Base-by-base conservation (phyloP, 2,797 vertebrate species). In the Siniperca scherzeri region DNA sequence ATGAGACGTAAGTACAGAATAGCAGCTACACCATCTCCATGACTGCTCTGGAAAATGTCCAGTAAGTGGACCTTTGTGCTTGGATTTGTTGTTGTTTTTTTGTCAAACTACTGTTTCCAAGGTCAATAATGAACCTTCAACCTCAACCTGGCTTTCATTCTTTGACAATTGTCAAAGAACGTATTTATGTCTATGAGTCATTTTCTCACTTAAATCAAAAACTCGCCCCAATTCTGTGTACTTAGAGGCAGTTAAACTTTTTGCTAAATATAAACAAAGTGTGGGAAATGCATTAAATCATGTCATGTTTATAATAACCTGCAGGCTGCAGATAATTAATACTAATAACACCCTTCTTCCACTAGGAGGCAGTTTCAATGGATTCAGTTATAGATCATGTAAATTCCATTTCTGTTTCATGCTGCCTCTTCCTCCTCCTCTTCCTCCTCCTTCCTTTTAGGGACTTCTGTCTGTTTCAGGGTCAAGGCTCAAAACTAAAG, bases 331-430 rank as follows among this genome's bases (percentile, higher is more conserved):
- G 11, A 73, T 77, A 17, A 75, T 76, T 65, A 38, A 70, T 3
- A 67, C 19, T 53, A 78, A 74, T 77, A 57, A 72, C 56, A n/a
- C 5, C n/a, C 33, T 48, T 78, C 25, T 48, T 44, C 74, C 87
- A 87, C 83, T 70, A 55, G 86, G 79, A 85, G 81, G 68, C 76
- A 66, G 16, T 50, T 88, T 86, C 70, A 66, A 56, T 79, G 78
- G 70, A 76, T 70, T 78, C 42, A 25, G 67, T 81, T 81, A 70
- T 55, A 82, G 80, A 86, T 82, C 17, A 82, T 30, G 7, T 68
- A 52, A 85, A 89, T 88, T 81, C 88, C 77, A 73, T 65, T 82
- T 85, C 40, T 65, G 55, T 87, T 85, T 77, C 83, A 87, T 62
- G 53, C 65, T 17, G 30, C 59, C 77, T 83, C 66, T 36, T 77